phyloP scores from a whole-genome alignment of 92 coral and sea anemone species.

The Actinostola sp. region DNA sequence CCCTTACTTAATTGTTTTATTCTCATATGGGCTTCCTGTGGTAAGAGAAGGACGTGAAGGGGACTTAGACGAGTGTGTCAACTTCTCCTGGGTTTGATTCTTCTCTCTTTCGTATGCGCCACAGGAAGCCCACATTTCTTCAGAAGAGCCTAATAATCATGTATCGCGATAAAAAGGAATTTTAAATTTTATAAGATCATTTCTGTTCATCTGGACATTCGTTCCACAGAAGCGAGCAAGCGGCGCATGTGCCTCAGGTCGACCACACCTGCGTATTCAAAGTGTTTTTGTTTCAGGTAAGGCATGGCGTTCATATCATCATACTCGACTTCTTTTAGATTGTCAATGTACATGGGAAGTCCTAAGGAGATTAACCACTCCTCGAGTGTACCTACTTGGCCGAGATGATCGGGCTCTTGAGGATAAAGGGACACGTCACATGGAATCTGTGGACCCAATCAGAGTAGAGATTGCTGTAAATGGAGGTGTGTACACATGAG shows the following conservation, averaged over 20 bases:
- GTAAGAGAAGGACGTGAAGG: too few species aligned
- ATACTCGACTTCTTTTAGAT: conserved; percentile 77
- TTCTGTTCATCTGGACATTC: conserved; percentile 53
- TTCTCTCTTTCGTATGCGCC: too few species aligned
- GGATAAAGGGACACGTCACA: conserved; percentile 67
- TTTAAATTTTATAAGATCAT: neutral
- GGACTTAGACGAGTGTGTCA: too few species aligned
- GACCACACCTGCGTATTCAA: conserved; percentile 82
- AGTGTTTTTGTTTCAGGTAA: conserved; percentile 81
- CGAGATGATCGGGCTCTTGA: conserved; percentile 66
- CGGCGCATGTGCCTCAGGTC: conserved; percentile 89
- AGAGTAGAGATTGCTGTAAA: neutral
- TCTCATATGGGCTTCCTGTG: too few species aligned
- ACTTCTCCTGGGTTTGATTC: too few species aligned
- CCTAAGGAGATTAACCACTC: conserved; percentile 93
- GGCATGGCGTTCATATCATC: conserved; percentile 85
- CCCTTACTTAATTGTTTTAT: too few species aligned
- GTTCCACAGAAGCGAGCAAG: conserved; percentile 72
- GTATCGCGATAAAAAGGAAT: neutral
- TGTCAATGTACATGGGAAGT: conserved; percentile 87
- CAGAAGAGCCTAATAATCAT: too few species aligned
- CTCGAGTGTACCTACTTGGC: conserved; percentile 59
- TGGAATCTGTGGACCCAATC: conserved; percentile 54
- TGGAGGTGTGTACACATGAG: too few species aligned
- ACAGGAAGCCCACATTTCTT: too few species aligned